Base-by-base conservation (phyloP, 2,113 vertebrate genomes). In the Psephotus haematonotus region DNA sequence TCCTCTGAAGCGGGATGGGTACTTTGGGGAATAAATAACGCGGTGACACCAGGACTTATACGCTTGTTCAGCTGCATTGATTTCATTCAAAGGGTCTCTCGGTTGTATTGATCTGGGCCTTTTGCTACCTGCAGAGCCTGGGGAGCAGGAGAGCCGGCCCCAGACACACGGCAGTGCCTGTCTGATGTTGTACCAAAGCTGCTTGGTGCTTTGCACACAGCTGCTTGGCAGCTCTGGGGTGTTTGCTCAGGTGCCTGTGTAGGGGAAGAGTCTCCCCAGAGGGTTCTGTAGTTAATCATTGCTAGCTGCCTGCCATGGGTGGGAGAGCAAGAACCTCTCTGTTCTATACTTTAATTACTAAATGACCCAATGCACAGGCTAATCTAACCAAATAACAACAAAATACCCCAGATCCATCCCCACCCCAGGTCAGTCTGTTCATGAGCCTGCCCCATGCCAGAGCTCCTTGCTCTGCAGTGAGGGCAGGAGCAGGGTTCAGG, bases 31-130 rank as follows among this genome's bases (percentile, higher is more conserved):
- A 89, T 96, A 96, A 94, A 96, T 95, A 92, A 85, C 27, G 74
- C 60, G 94, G 86, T 85, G 94, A 88, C 94, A 93, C 90, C 63
- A 27, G 92, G 88, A 88, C 70, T 92, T 87, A 79, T 9, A 55
- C 6, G 63, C 92, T 91, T 90, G 82, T 94, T 93, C 94, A 81
- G 93, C 93, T 89, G 93, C 95, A 95, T 92, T 67, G 96, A 97
- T 97, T 89, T 87, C 53, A 75, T 86, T 88, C 95, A 39, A 39
- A 95, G 92, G 88, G 83, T 64, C 84, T 94, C 1, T 7, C 7
- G 13, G 80, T 27, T 59, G 49, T 92, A 97, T 96, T 70, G 94
- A 96, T 97, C 81, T 33, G 65, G 55, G 57, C 69, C 74, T 81
- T 69, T 79, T 72, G 63, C 78, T 93, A 65, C 88, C 93, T 89